Evolutionary conservation across 2,113 vertebrate species (phyloP), one percentile per base, ranked within the genome.

Genomic region (Alethe diademata): DNA sequence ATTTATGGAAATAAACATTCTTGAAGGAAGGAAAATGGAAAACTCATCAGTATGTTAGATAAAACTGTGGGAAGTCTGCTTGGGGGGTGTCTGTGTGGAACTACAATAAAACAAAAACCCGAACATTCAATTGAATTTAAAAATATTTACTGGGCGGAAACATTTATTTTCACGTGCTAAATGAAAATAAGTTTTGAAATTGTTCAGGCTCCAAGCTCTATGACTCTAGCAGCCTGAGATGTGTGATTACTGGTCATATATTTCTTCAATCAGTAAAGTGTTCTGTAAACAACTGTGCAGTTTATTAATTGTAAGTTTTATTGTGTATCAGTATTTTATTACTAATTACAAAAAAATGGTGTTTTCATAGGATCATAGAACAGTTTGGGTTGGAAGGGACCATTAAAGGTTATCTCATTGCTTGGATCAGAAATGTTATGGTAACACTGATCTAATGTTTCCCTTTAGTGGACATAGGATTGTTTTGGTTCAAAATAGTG

Each of bases 311-410:
- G n/a, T 80, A 88, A 71, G 29, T 78, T 89, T 50, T 76, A 57
- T 75, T 93, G 47, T 65, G 92, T 95, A 57, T 62, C 60, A 85
- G 50, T 84, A 65, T 78, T 88, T 88, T 91, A 95, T 80, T 84
- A 20, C 15, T 70, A 70, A 53, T 11, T 66, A 6, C 12, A 31
- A 54, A 74, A 73, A 43, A 33, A 22, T n/a, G 5, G 35, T 85
- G 11, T 61, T 93, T 92, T 70, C 14, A 29, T 56, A 40, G 28
- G 42, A 40, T 54, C 11, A 9, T 50, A 56, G 40, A 62, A 18
- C 3, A 3, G 18, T 58, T 90, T 88, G 40, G 5, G 14, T 79
- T 92, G 79, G 62, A 88, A 92, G 14, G 25, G 26, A 43, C 26
- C 8, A 23, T 26, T 64, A 81, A 78, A 53, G 38, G 64, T 88